phyloP scores from a whole-genome alignment of 2,888 invertebrate genomes.

The Meteorus colon region DNA sequence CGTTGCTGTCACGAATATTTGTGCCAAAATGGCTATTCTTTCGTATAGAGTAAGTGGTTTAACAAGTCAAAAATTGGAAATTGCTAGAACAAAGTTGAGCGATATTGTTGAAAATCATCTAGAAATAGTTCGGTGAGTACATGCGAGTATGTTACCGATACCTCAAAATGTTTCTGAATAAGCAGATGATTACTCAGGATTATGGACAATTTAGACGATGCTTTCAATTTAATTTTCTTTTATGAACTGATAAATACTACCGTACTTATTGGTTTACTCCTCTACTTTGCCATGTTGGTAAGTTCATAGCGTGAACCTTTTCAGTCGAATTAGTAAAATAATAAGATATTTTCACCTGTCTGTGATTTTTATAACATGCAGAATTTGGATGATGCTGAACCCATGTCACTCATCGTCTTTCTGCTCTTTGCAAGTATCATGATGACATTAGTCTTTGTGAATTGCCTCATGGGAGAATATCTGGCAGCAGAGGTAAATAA shows the following conservation, averaged over 20 bases:
- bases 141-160: background rate
- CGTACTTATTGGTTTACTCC: slow-evolving; percentile 39
- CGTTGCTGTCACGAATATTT: slow-evolving; percentile 42
- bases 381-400: slow-evolving; percentile 42
- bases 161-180: background rate
- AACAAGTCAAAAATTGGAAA: background rate
- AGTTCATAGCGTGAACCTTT: slow-evolving; percentile 8
- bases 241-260: slow-evolving; percentile 44
- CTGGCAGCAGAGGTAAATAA: slow-evolving; percentile 52
- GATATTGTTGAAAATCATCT: slow-evolving; percentile 38
- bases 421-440: slow-evolving; percentile 42
- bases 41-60: slow-evolving; percentile 41
- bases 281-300: slow-evolving; percentile 45
- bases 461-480: slow-evolving; percentile 56
- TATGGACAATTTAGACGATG: slow-evolving; percentile 37
- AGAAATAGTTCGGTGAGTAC: slow-evolving; percentile 36
- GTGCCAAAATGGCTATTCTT: slow-evolving; percentile 44
- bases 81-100: slow-evolving; percentile 28
- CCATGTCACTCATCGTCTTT: slow-evolving; percentile 42
- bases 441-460: slow-evolving; percentile 52
- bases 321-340: background rate
- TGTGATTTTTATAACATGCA: background rate
- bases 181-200: slow-evolving; percentile 32
- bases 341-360: background rate
- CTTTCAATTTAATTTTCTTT: slow-evolving; percentile 41